Percentiles rank a stretch among this genome's conserved stretches.
These are phyloP conservation scores for Amiota mariae DNA, from an alignment of 2,888 invertebrate species.

Conservation along the genomic window DNA sequence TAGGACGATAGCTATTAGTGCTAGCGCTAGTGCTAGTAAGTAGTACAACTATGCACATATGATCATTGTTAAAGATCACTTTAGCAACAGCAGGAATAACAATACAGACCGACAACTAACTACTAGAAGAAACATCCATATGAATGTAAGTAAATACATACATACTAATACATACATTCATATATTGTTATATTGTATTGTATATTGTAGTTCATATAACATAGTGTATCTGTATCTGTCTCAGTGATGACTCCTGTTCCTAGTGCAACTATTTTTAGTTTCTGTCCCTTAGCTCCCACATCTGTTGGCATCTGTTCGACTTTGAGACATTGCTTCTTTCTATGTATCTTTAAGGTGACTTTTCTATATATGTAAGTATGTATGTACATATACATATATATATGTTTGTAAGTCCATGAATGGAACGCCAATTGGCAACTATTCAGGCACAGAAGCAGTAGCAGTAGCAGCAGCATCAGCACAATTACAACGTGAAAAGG, in stretches of 20 bases:
- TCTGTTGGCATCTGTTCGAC: constrained; percentile 1
- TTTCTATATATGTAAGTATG: neutral
- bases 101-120: constrained; percentile 7
- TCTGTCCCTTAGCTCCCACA: constrained; percentile 10
- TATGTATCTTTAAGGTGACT: neutral
- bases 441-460: constrained; percentile 14
- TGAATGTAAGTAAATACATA: neutral
- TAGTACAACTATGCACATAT: neutral
- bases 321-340: neutral
- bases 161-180: neutral
- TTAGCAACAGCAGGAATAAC: constrained; percentile 12
- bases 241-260: neutral
- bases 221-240: neutral
- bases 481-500: neutral
- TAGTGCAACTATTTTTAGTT: neutral
- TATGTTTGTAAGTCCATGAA: constrained; percentile 10
- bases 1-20: too few species aligned
- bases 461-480: constrained; percentile 20
- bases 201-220: constrained; percentile 5
- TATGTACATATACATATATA: neutral
- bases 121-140: neutral
- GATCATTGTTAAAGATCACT: constrained; percentile 29
- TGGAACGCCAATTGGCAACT: constrained; percentile 20
- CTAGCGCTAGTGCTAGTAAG: too few species aligned
- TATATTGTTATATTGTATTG: too few species aligned